A percentile compares a stretch with the other conserved stretches of the same genome.
These are phyloP conservation scores for Tenthredo livida DNA, from an alignment of 2,888 invertebrate genomes.

Conservation along the genomic window DNA sequence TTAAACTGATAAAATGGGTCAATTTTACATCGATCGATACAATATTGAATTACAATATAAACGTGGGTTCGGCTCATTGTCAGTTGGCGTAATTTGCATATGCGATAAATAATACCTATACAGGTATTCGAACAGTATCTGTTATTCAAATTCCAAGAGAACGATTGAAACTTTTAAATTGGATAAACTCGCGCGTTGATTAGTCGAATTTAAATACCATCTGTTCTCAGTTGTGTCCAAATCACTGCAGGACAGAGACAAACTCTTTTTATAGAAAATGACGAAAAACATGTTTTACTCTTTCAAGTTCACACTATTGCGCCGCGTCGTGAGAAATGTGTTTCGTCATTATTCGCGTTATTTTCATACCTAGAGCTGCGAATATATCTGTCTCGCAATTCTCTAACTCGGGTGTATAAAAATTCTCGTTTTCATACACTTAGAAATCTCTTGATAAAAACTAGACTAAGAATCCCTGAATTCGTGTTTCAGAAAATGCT, in stretches of 20 bases:
- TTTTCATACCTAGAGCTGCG: not conserved
- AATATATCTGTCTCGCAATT: not conserved
- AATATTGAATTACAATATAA: not conserved
- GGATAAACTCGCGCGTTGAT: not conserved
- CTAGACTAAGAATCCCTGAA: not conserved
- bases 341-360: not conserved
- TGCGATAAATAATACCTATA: not conserved
- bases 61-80: not conserved
- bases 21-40: not conserved
- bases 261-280: constrained; percentile 1
- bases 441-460: not conserved
- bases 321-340: not conserved
- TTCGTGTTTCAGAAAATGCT: constrained; percentile 58
- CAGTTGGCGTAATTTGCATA: not conserved
- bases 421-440: not conserved
- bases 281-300: not conserved
- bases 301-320: not conserved
- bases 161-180: not conserved
- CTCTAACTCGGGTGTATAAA: too few species aligned
- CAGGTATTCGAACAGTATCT: not conserved
- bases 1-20: not conserved
- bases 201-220: not conserved
- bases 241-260: not conserved
- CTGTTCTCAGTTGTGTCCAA: not conserved
- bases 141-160: not conserved